phyloP scores from a whole-genome alignment of 2,888 invertebrate genomes.

The Folsomia candida region DNA sequence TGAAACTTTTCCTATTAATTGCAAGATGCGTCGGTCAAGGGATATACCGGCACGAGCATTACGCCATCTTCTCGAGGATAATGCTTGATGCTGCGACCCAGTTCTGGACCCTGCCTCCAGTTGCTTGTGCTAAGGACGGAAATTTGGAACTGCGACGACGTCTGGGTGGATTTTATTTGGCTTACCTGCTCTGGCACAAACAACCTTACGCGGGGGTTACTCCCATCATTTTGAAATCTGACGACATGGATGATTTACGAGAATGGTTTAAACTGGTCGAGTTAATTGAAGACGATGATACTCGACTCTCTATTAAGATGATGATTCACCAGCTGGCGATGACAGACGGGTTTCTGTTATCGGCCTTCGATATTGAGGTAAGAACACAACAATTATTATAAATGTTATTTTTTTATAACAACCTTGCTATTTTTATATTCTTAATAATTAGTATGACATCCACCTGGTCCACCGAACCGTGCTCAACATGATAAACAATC shows the following conservation, averaged over 20 bases:
- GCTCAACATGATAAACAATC: neutral
- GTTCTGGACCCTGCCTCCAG: slow-evolving; percentile 19
- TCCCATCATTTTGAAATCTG: slow-evolving; percentile 21
- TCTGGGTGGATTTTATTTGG: slow-evolving; percentile 38
- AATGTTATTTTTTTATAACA: neutral
- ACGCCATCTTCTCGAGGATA: slow-evolving; percentile 22
- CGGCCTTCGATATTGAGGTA: neutral
- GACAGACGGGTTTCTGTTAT: neutral
- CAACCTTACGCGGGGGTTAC: slow-evolving; percentile 29
- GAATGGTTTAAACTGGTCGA: too few relatives aligned
- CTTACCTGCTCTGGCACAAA: slow-evolving; percentile 38
- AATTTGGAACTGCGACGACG: slow-evolving; percentile 26
- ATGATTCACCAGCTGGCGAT: neutral
- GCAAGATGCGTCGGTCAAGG: too few relatives aligned
- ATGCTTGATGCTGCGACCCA: slow-evolving; percentile 31
- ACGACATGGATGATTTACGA: slow-evolving; percentile 19
- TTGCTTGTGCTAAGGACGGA: neutral
- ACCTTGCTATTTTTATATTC: neutral
- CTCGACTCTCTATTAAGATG: neutral
- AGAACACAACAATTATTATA: neutral
- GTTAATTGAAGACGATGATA: neutral
- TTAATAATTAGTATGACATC: neutral
- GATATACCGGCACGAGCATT: slow-evolving; percentile 37
- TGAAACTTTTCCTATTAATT: too few relatives aligned
- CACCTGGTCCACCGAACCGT: neutral